Conservation (phyloP, 2,888 invertebrate genomes). For the Merodon equestris region DNA sequence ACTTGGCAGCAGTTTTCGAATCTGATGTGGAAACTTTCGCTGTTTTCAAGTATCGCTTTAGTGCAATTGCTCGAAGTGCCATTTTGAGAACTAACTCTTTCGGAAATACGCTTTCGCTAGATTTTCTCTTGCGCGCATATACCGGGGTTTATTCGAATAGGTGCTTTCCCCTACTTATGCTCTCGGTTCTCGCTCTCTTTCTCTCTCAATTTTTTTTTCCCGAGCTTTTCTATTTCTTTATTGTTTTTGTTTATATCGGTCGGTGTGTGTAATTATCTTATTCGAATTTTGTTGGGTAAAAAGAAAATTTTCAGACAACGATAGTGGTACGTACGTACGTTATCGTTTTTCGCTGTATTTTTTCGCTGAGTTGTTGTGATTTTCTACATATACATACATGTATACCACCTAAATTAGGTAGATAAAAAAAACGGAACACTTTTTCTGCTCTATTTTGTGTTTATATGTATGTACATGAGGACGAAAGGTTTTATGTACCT, state of each 20-base stretch:
- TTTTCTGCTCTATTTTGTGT: slow-evolving; percentile 36
- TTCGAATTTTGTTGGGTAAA: too few relatives aligned
- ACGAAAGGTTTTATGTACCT: slow-evolving; percentile 43
- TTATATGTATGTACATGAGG: slow-evolving; percentile 33
- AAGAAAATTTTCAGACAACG: too few relatives aligned
- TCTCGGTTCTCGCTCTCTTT: slow-evolving; percentile 23
- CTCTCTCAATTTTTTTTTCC: too few relatives aligned
- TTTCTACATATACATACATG: slow-evolving; percentile 30
- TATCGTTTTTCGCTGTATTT: slow-evolving; percentile 45
- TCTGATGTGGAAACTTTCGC: slow-evolving; percentile 56
- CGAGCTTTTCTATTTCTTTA: not conserved
- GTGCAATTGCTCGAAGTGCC: slow-evolving; percentile 19
- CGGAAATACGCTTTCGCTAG: slow-evolving; percentile 12
- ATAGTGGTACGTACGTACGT: not conserved
- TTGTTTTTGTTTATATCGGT: slow-evolving; percentile 12
- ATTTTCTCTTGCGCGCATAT: slow-evolving; percentile 15
- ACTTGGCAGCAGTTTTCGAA: slow-evolving; percentile 37
- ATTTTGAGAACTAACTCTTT: slow-evolving; percentile 24
- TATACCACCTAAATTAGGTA: slow-evolving; percentile 58
- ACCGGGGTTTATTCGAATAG: slow-evolving; percentile 1
- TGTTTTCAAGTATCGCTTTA: slow-evolving; percentile 33
- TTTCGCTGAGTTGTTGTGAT: slow-evolving; percentile 64
- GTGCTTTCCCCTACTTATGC: not conserved
- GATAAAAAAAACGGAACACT: slow-evolving; percentile 38
- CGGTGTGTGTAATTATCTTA: too few relatives aligned